Evolutionary conservation across 2,797 vertebrate species (phyloP).

Genomic region (Sebastolobus alascanus): DNA sequence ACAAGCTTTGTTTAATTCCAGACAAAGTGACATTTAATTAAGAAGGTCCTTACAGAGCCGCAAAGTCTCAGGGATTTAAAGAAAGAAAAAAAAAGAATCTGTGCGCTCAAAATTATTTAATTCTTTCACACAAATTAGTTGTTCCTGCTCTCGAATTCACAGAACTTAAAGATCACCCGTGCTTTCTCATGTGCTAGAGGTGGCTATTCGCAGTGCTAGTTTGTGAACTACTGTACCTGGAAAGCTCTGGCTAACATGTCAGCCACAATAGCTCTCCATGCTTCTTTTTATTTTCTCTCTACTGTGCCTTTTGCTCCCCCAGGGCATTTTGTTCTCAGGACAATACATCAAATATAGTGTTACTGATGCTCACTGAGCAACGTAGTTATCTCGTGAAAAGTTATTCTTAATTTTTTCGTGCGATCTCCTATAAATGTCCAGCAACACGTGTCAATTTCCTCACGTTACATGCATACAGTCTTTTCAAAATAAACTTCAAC

Average conservation of each 20-base stretch:
- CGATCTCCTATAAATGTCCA: no score
- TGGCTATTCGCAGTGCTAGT: neutral
- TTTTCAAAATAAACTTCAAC: no score
- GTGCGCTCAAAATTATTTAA: neutral
- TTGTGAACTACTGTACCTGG: neutral
- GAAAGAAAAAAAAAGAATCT: neutral
- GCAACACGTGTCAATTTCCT: no score
- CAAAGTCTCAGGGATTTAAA: neutral
- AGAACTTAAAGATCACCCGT: neutral
- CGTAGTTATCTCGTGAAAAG: no score
- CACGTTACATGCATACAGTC: no score
- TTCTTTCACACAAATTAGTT: neutral
- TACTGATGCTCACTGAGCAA: neutral
- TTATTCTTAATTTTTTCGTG: no score
- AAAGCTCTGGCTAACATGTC: neutral
- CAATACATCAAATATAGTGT: no score
- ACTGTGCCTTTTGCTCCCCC: neutral
- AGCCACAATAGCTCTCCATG: neutral
- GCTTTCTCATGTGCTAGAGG: neutral
- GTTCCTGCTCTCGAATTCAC: neutral
- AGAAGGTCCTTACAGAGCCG: neutral
- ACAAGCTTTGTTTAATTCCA: constrained; percentile 52
- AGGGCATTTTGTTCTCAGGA: neutral
- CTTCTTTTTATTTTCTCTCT: neutral
- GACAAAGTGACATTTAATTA: constrained; percentile 17